These are phyloP conservation scores for Chaunax sp. DNA, from an alignment of 2,797 vertebrate genomes.

Conservation along the genomic window DNA sequence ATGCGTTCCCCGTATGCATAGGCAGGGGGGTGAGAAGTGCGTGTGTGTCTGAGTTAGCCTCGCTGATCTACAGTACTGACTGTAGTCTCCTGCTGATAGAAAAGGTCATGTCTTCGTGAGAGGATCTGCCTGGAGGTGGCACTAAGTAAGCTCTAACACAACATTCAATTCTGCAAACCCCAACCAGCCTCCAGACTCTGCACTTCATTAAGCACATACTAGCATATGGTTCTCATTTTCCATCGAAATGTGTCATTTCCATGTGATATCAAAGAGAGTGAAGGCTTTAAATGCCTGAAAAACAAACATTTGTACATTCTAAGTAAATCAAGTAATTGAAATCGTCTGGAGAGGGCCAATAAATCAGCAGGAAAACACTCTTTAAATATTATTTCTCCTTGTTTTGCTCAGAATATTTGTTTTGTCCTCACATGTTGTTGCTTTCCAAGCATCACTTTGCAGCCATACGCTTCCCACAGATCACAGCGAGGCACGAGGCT, in stretches of 20 bases:
- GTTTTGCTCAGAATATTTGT: conserved; percentile 79
- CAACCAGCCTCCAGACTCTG: conserved; percentile 83
- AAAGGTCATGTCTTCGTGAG: conserved; percentile 63
- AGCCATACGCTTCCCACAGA: conserved; percentile 42
- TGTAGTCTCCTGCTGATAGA: conserved; percentile 67
- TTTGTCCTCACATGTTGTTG: conserved; percentile 71
- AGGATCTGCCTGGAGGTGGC: conserved; percentile 74
- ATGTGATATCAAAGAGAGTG: conserved; percentile 91
- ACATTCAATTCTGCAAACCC: conserved; percentile 84
- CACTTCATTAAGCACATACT: conserved; percentile 92
- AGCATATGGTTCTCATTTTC: conserved; percentile 95
- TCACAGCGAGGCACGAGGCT: conserved; percentile 18
- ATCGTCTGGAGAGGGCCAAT: conserved; percentile 88
- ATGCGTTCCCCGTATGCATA: conserved; percentile 23
- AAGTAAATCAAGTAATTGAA: conserved; percentile 93
- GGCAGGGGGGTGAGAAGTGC: conserved; percentile 7
- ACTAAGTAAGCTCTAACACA: conserved; percentile 69
- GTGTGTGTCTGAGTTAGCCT: conserved; percentile 31
- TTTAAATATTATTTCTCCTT: conserved; percentile 80
- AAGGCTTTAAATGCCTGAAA: conserved; percentile 84
- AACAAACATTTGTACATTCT: conserved; percentile 89
- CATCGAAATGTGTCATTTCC: conserved; percentile 91
- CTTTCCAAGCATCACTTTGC: conserved; percentile 54
- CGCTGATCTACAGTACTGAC: conserved; percentile 37
- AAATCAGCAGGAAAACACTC: conserved; percentile 87